Evolutionary conservation across 1,140 invertebrate species (phyloP), one percentile per base, ranked within the genome.

Genomic region (Lasioglossum albipes): DNA sequence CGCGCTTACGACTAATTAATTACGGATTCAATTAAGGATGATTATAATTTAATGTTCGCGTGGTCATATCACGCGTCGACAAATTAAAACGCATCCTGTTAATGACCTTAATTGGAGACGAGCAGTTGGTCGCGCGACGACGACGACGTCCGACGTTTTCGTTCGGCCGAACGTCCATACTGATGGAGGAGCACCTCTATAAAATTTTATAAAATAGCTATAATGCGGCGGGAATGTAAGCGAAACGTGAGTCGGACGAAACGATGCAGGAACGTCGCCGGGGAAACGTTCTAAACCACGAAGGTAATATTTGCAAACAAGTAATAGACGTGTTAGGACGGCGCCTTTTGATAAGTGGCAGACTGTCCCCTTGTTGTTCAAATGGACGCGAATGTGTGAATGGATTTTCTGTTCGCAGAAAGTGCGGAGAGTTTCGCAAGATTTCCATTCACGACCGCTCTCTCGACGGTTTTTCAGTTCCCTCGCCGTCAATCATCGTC

Each of bases 311-410:
- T 89, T 88, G 84, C 88, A 88, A 90, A 87, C 89, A 88, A 82
- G 85, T 90, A 90, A 90, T 89, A 88, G 89, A 90, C 67, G 89
- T 84, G 84, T 90, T 90, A 90, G 87, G 82, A 90, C 73, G 88
- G 89, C 89, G 89, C 85, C 88, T 90, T 27, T 27, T 82, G 83
- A 87, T 89, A 90, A 90, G 89, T 90, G 88, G 73, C 77, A 78
- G 82, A 85, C 71, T 84, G 82, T 86, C 71, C 78, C 75, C 83
- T 74, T 87, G 67, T 81, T 87, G 83, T 88, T 85, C 82, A 75
- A 82, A 82, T 86, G 68, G 80, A 71, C 81, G 49, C 65, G 45
- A 79, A 88, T 61, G 84, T 88, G 88, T 87, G 86, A 90, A 90
- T 90, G 89, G 88, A 89, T 89, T 90, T 89, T 90, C 88, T 88